Conservation (phyloP, 2,888 invertebrate species). For the Leptopilina drosophilae region DNA sequence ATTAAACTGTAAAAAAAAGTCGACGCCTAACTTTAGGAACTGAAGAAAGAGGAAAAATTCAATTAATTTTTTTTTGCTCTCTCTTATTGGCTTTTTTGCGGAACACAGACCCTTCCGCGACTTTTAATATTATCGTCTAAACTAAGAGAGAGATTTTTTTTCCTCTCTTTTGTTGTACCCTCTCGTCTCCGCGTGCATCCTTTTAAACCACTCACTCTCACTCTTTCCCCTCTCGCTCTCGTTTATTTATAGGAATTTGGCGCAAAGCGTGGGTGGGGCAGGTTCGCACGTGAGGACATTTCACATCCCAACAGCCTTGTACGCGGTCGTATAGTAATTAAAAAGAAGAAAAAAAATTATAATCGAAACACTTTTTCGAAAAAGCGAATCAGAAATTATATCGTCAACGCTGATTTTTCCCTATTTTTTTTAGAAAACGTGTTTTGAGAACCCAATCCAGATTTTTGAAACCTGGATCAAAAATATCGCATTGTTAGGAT, state of each 20-base stretch:
- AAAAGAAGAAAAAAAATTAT: not conserved
- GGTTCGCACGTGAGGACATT: conserved; percentile 35
- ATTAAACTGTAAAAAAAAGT: not conserved
- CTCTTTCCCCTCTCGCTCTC: conserved; percentile 27
- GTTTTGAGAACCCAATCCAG: no score
- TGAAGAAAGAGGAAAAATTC: not conserved
- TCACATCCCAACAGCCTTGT: conserved; percentile 33
- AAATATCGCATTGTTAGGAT: no score
- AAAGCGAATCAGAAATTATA: not conserved
- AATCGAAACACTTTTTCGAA: not conserved
- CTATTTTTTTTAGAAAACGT: no score
- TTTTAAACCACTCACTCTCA: conserved; percentile 39
- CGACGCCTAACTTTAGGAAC: not conserved
- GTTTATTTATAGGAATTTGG: conserved; percentile 40
- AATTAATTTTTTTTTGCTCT: not conserved
- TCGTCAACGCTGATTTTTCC: no score
- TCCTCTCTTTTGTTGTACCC: conserved; percentile 15
- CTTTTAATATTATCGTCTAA: conserved; percentile 28
- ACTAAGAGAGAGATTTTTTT: conserved; percentile 6
- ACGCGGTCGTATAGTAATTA: conserved; percentile 1
- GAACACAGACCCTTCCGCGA: conserved; percentile 1
- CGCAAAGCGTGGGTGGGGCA: conserved; percentile 22
- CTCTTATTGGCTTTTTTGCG: not conserved
- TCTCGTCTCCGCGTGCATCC: conserved; percentile 7
- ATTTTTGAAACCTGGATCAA: no score